Conservation (phyloP, 2,113 vertebrate genomes). For the Equus quagga region DNA sequence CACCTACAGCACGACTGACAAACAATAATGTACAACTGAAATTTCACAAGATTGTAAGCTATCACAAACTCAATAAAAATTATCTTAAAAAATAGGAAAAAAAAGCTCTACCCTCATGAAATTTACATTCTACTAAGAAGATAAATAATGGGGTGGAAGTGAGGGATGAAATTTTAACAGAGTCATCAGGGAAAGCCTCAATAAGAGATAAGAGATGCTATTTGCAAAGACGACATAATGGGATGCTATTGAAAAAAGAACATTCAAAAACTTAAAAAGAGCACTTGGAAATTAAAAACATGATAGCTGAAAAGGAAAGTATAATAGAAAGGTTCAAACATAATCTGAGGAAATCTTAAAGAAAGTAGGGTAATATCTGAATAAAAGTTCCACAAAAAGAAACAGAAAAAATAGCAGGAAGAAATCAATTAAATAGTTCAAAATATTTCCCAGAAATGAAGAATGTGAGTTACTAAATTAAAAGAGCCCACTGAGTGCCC, state of each 20-base stretch:
- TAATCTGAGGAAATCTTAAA: neutral
- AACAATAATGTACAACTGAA: too few relatives aligned
- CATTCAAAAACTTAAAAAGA: slow-evolving; percentile 55
- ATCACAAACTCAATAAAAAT: too few relatives aligned
- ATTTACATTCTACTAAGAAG: slow-evolving; percentile 35
- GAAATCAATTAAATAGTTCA: slow-evolving; percentile 36
- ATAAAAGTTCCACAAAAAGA: slow-evolving; percentile 56
- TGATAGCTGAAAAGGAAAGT: slow-evolving; percentile 46
- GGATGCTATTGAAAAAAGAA: neutral
- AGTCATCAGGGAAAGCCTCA: slow-evolving; percentile 25
- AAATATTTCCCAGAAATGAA: slow-evolving; percentile 54
- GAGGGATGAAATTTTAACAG: slow-evolving; percentile 24
- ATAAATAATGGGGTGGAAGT: neutral
- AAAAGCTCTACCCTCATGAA: neutral
- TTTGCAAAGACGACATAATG: slow-evolving; percentile 43
- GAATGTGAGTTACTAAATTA: slow-evolving; percentile 25
- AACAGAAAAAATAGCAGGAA: neutral
- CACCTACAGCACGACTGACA: too few relatives aligned
- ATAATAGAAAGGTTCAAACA: slow-evolving; percentile 54
- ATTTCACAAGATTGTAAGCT: too few relatives aligned
- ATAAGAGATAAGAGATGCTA: neutral
- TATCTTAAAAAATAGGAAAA: neutral
- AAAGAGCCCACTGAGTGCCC: neutral
- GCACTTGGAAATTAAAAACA: slow-evolving; percentile 57
- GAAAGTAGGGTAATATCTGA: neutral